Percentiles rank a stretch among this genome's conserved stretches.
These are phyloP conservation scores for Cartodere bifasciata DNA, from an alignment of 2,888 invertebrate genomes.

Conservation along the genomic window DNA sequence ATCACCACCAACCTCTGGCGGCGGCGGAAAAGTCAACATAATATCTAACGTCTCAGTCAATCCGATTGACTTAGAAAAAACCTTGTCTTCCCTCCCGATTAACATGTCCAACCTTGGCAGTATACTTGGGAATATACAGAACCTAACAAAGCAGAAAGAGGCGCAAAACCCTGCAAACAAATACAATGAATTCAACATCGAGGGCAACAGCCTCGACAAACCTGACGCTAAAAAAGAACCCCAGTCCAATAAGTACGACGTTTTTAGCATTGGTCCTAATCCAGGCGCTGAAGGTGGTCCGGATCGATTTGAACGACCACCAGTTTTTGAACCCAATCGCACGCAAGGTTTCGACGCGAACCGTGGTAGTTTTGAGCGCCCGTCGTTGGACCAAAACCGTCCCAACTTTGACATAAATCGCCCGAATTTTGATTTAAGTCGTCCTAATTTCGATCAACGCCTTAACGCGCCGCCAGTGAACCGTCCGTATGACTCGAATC, in stretches of 20 bases:
- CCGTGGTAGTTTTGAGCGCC: too few species aligned
- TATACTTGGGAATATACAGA: slow-evolving; percentile 25
- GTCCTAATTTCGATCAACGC: too few species aligned
- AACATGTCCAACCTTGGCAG: slow-evolving; percentile 22
- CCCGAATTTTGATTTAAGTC: too few species aligned
- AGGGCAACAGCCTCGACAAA: background rate
- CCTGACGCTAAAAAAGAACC: background rate
- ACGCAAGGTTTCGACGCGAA: too few species aligned
- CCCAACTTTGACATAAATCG: too few species aligned
- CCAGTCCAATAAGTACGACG: slow-evolving; percentile 6
- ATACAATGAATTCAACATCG: slow-evolving; percentile 7
- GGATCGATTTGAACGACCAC: too few species aligned
- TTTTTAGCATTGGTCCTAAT: slow-evolving; percentile 9
- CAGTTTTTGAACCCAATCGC: too few species aligned
- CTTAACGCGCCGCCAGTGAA: too few species aligned
- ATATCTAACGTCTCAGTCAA: slow-evolving; percentile 16
- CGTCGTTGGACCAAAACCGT: too few species aligned
- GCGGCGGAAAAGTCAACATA: slow-evolving; percentile 9
- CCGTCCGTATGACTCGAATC: too few species aligned
- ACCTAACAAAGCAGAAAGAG: slow-evolving; percentile 8
- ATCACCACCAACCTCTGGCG: slow-evolving; percentile 2
- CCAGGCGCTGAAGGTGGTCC: background rate
- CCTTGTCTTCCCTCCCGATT: slow-evolving; percentile 19
- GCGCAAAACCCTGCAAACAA: background rate
- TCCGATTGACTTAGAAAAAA: slow-evolving; percentile 20